These are phyloP conservation scores for Tangara arthus DNA, from an alignment of 2,797 vertebrate species.

Conservation along the genomic window DNA sequence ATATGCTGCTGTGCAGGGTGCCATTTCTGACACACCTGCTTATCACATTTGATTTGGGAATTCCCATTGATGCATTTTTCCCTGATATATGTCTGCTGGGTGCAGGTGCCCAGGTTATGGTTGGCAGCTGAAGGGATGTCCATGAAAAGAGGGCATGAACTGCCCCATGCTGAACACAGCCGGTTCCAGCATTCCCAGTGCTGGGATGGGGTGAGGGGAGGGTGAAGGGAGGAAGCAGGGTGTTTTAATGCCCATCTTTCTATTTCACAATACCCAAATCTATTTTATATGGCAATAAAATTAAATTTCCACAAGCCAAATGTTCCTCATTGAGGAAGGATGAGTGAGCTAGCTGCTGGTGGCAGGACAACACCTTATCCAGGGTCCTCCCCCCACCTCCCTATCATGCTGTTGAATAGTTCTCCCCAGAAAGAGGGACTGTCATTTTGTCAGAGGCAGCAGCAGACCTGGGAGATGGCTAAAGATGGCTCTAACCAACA, in stretches of 20 bases:
- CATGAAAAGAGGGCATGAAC: neutral
- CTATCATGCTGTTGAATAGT: neutral
- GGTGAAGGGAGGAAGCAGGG: fast-evolving
- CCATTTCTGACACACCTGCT: neutral
- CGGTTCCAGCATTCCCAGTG: fast-evolving
- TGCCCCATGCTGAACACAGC: neutral
- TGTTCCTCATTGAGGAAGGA: neutral
- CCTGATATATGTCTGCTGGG: fast-evolving
- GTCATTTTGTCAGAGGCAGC: neutral
- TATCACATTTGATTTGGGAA: neutral
- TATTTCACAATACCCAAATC: neutral
- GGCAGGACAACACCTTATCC: neutral
- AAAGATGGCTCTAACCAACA: neutral
- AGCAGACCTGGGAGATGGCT: neutral
- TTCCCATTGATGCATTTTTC: neutral
- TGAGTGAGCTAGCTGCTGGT: neutral
- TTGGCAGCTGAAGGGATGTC: fast-evolving
- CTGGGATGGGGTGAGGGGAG: neutral
- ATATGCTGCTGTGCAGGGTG: neutral
- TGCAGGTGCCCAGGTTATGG: neutral
- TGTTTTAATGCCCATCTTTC: neutral
- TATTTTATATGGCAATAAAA: neutral
- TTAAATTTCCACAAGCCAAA: neutral
- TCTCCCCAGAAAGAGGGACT: neutral
- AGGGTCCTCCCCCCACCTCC: fast-evolving